A percentile compares a stretch with the other conserved stretches of the same genome.
Conservation (phyloP, 2,797 vertebrate species). For the Neosilurus mollespiculum region DNA sequence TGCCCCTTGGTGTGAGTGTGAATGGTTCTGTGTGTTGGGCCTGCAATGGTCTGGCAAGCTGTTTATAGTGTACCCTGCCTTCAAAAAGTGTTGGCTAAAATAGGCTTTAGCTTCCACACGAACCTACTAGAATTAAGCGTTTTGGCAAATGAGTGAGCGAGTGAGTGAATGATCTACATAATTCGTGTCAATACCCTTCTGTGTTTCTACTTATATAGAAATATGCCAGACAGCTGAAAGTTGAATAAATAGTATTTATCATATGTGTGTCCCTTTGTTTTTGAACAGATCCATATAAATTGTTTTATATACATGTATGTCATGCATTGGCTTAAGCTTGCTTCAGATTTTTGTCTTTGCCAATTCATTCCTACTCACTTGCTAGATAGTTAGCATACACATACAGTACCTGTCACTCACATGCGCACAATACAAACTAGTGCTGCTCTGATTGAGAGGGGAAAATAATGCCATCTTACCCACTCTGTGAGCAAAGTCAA, state of each 20-base stretch:
- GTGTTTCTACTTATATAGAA: background rate
- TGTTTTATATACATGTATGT: background rate
- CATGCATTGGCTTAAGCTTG: background rate
- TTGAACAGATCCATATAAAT: background rate
- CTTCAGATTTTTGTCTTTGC: background rate
- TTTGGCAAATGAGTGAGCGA: too few species aligned
- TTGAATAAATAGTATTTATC: background rate
- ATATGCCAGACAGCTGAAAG: background rate
- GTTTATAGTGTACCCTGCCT: too few species aligned
- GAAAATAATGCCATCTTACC: background rate
- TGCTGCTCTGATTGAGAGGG: background rate
- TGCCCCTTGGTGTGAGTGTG: too few species aligned
- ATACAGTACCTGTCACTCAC: background rate
- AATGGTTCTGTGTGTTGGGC: too few species aligned
- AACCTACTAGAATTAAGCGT: too few species aligned
- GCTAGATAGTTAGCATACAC: background rate
- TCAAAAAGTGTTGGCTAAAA: too few species aligned
- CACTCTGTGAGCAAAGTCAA: background rate
- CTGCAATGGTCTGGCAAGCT: too few species aligned
- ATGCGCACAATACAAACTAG: background rate
- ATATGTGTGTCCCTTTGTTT: background rate
- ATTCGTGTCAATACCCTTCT: background rate
- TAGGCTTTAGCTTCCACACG: too few species aligned
- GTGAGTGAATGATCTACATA: background rate
- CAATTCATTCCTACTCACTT: background rate